Evolutionary conservation across 2,797 vertebrate species (phyloP).

Genomic region (Ceyx erithaca): DNA sequence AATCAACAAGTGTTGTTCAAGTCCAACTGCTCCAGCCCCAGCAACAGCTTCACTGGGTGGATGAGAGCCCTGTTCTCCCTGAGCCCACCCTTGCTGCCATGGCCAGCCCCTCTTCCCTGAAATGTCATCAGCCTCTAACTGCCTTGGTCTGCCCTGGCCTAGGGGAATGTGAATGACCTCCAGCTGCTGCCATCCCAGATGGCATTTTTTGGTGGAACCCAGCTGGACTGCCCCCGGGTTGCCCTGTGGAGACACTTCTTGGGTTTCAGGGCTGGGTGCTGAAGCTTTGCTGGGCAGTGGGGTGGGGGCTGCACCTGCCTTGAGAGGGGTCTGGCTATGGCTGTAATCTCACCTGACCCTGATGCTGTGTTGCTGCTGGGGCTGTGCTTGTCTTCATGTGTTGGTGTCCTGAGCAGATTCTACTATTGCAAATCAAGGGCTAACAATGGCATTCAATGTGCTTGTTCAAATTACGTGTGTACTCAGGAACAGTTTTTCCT

Average conservation of each 20-base stretch:
- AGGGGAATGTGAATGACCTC: neutral
- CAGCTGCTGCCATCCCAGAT: neutral
- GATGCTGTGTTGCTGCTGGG: neutral
- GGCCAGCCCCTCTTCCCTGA: neutral
- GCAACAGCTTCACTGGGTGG: neutral
- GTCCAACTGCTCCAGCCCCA: neutral
- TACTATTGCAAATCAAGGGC: neutral
- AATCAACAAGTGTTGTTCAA: neutral
- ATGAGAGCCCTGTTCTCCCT: neutral
- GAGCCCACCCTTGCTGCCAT: neutral
- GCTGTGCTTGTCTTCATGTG: rapidly evolving
- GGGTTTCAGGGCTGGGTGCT: neutral
- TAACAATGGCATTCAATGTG: too few species aligned
- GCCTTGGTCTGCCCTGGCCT: neutral
- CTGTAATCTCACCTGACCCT: neutral
- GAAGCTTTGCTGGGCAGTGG: neutral
- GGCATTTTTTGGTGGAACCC: neutral
- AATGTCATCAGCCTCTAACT: neutral
- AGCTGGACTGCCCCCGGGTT: neutral
- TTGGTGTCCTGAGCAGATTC: neutral
- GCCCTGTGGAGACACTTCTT: rapidly evolving
- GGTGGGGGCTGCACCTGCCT: neutral
- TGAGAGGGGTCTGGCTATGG: rapidly evolving
- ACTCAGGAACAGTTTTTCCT: neutral
- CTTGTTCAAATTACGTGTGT: neutral